phyloP scores from a whole-genome alignment of 2,113 vertebrate species.

The Emydocephalus ijimae region DNA sequence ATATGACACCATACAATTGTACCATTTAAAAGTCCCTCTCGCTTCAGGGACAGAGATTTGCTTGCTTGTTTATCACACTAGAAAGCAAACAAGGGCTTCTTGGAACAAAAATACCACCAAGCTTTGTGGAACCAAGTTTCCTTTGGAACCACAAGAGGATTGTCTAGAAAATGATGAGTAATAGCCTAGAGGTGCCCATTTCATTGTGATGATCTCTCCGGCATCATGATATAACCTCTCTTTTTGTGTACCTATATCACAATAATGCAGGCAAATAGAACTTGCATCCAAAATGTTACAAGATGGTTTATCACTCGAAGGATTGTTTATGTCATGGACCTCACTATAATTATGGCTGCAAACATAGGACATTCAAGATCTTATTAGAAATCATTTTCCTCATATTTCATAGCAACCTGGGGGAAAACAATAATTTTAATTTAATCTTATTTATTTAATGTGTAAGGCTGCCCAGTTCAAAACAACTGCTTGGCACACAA shows the following conservation, averaged over 20 bases:
- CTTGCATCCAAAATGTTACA: neutral
- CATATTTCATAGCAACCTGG: slow-evolving; percentile 64
- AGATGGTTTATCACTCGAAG: neutral
- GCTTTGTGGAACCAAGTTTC: neutral
- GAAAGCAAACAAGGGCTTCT: neutral
- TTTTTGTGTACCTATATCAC: neutral
- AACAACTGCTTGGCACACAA: neutral
- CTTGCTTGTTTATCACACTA: neutral
- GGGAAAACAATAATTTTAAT: slow-evolving; percentile 10
- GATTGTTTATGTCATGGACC: neutral
- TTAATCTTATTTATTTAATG: neutral
- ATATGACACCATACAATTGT: neutral
- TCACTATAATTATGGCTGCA: slow-evolving; percentile 65
- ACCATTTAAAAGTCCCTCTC: neutral
- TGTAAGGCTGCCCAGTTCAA: neutral
- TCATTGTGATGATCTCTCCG: neutral
- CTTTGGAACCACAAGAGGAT: slow-evolving; percentile 5
- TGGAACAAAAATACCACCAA: neutral
- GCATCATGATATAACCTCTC: neutral
- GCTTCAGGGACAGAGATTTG: neutral
- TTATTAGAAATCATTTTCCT: slow-evolving; percentile 65
- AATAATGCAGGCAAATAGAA: neutral
- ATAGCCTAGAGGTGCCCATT: neutral
- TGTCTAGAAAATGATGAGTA: slow-evolving; percentile 39
- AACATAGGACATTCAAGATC: slow-evolving; percentile 68